Evolutionary conservation across 2,113 vertebrate genomes (phyloP).

Genomic region (Sardina pilchardus): DNA sequence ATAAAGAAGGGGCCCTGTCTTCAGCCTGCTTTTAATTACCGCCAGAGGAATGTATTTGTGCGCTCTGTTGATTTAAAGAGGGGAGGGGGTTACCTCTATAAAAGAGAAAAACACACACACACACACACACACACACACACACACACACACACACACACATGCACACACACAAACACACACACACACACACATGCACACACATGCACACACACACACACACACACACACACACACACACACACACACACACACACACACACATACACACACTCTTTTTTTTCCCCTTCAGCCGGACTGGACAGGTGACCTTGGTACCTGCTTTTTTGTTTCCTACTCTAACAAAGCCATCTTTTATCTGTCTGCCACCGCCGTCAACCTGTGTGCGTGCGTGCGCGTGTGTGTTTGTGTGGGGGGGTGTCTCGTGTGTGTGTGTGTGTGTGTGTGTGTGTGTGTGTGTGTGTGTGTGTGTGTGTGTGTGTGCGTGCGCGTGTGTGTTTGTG

Average conservation of each 20-base stretch:
- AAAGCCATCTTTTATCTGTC: constrained; percentile 16
- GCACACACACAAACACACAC: background rate
- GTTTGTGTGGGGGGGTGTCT: background rate
- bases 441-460: background rate
- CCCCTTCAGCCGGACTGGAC: constrained; percentile 48
- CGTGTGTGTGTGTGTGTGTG: background rate
- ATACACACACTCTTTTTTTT: background rate
- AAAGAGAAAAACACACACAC: background rate
- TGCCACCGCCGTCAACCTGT: constrained; percentile 19
- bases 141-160: background rate
- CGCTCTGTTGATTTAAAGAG: constrained; percentile 74
- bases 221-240: background rate
- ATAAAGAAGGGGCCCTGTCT: constrained; percentile 76
- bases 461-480: too few species aligned
- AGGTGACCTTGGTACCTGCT: constrained; percentile 75
- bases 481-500: too few species aligned
- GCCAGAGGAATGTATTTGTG: constrained; percentile 83
- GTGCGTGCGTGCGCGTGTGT: background rate
- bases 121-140: constrained; percentile 3
- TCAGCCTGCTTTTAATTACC: constrained; percentile 87
- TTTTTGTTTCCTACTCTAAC: constrained; percentile 60
- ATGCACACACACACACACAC: background rate
- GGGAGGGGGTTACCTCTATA: constrained; percentile 46
- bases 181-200: background rate
- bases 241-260: constrained; percentile 1